Percentiles rank a stretch among this genome's conserved stretches.
These are phyloP conservation scores for Stigmatopora argus DNA, from an alignment of 2,113 vertebrate genomes.

Conservation along the genomic window DNA sequence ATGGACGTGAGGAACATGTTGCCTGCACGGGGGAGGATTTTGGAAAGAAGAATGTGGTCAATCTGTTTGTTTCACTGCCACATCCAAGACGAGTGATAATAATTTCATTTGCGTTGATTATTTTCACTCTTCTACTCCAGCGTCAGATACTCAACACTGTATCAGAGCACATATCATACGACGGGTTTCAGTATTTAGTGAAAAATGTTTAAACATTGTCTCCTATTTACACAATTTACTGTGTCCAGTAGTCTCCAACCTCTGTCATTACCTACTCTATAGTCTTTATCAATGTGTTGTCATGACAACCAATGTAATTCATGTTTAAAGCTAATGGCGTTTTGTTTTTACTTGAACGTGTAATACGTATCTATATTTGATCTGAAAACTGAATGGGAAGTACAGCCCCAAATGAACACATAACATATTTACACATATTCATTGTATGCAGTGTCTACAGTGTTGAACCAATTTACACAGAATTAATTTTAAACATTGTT, in stretches of 20 bases:
- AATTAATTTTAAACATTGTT: too few species aligned
- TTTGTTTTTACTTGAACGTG: too few species aligned
- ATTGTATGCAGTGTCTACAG: too few species aligned
- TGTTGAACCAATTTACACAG: too few species aligned
- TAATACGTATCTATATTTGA: too few species aligned
- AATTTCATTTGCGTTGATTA: slow-evolving; percentile 68
- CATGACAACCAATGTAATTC: too few species aligned
- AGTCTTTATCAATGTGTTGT: too few species aligned
- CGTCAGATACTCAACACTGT: slow-evolving; percentile 49
- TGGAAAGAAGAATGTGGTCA: slow-evolving; percentile 77
- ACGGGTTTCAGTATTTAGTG: neutral
- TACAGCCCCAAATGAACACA: too few species aligned
- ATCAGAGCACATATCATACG: neutral
- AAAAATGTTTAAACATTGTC: neutral
- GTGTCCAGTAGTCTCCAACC: neutral
- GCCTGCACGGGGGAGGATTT: slow-evolving; percentile 79
- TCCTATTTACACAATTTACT: neutral
- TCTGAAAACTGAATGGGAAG: too few species aligned
- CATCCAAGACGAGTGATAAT: slow-evolving; percentile 75
- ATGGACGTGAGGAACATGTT: slow-evolving; percentile 80
- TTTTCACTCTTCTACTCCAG: slow-evolving; percentile 52
- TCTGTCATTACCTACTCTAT: too few species aligned
- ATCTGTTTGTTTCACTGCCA: slow-evolving; percentile 78
- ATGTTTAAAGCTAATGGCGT: too few species aligned
- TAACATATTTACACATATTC: too few species aligned